Evolutionary conservation across 2,113 vertebrate genomes (phyloP).

Genomic region (Hippocampus abdominalis): DNA sequence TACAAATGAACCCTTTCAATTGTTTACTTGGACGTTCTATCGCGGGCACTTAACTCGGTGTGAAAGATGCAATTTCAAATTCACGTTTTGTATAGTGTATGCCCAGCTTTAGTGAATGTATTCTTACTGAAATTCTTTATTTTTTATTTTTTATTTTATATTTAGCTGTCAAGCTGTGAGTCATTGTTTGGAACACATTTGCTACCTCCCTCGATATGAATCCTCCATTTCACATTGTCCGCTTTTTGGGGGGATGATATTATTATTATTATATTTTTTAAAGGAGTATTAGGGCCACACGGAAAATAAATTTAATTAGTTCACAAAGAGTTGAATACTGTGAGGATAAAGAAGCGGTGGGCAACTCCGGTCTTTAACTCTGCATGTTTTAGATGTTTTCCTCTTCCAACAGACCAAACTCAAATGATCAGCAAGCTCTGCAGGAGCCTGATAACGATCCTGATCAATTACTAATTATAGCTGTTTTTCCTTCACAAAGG

Average conservation of each 20-base stretch:
- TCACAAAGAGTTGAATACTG: neutral
- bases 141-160: neutral
- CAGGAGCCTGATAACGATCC: no score
- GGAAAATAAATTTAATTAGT: neutral
- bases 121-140: constrained; percentile 43
- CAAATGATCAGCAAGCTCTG: no score
- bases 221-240: constrained; percentile 32
- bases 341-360: neutral
- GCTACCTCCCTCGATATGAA: constrained; percentile 65
- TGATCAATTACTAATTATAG: no score
- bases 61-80: neutral
- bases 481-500: no score
- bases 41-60: no score
- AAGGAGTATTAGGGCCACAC: neutral
- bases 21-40: neutral
- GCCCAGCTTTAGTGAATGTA: constrained; percentile 47
- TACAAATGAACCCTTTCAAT: neutral
- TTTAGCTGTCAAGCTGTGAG: constrained; percentile 75
- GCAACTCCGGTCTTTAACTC: no score
- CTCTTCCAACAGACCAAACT: no score
- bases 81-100: neutral
- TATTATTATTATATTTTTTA: neutral
- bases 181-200: constrained; percentile 56
- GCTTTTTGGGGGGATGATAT: neutral
- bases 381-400: no score